Conservation (phyloP, 2,888 invertebrate genomes). For the Protula sp. region DNA sequence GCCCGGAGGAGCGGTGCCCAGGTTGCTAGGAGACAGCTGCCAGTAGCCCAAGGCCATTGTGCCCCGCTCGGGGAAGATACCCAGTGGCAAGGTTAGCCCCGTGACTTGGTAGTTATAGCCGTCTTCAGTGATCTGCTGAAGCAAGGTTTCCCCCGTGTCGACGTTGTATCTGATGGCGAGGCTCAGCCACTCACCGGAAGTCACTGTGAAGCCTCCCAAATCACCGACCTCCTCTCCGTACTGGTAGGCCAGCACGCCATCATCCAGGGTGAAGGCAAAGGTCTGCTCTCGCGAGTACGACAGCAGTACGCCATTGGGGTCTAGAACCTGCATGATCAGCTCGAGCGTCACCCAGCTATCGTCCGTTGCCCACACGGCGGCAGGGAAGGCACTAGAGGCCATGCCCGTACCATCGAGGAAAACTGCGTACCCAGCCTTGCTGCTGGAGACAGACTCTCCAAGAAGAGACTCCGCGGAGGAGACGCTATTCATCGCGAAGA, state of each 20-base stretch:
- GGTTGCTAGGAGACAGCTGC: constrained; percentile 9
- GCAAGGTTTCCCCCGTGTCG: background rate
- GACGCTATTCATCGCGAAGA: too few relatives aligned
- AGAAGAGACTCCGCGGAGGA: too few relatives aligned
- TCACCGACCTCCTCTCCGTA: background rate
- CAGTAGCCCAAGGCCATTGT: constrained; percentile 28
- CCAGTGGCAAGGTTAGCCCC: constrained; percentile 9
- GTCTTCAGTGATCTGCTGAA: background rate
- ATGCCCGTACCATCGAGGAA: background rate
- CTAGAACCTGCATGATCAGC: background rate
- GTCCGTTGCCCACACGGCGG: background rate
- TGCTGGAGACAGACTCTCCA: background rate
- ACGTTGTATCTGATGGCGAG: background rate
- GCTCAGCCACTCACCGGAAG: background rate
- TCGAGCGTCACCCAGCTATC: background rate
- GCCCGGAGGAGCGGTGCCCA: background rate
- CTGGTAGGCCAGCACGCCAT: background rate
- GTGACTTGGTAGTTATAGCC: background rate
- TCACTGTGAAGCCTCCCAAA: background rate
- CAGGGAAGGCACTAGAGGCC: background rate
- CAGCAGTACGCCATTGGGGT: background rate
- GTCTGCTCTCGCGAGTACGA: background rate
- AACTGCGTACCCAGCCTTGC: background rate
- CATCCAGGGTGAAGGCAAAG: background rate
- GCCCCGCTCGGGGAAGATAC: constrained; percentile 23